A percentile compares a stretch with the other conserved stretches of the same genome.
These are phyloP conservation scores for Aramus guarauna DNA, from an alignment of 2,113 vertebrate species.

Conservation along the genomic window DNA sequence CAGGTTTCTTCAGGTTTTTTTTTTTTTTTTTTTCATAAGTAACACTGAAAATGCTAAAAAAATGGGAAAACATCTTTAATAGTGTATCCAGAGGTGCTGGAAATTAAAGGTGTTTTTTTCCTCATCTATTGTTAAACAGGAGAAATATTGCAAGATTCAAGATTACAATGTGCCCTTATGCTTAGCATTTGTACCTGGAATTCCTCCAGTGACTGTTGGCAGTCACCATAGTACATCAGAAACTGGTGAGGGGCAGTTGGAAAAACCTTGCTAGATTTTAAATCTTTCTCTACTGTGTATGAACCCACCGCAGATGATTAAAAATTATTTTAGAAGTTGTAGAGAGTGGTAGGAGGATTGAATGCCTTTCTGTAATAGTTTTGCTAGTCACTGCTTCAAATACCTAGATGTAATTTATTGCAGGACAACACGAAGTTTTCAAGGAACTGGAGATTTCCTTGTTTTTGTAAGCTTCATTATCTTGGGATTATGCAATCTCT, in stretches of 20 bases:
- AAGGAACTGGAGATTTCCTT: not conserved
- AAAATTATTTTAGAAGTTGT: not conserved
- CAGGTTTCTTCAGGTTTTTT: not conserved
- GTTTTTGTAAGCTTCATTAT: not conserved
- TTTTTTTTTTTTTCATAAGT: not conserved
- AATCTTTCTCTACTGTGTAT: not conserved
- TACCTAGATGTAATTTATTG: not conserved
- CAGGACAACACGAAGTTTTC: not conserved
- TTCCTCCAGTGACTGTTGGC: not conserved
- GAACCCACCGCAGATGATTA: not conserved
- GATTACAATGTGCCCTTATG: not conserved
- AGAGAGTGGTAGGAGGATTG: not conserved
- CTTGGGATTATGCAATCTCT: not conserved
- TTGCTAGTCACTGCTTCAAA: rapidly evolving
- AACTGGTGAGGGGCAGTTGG: not conserved
- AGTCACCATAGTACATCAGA: not conserved
- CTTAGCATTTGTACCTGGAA: not conserved
- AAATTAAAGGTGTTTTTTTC: not conserved
- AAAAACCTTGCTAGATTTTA: not conserved
- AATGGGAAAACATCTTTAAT: not conserved
- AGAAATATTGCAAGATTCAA: not conserved
- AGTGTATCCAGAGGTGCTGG: not conserved
- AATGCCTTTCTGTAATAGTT: not conserved
- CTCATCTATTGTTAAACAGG: not conserved
- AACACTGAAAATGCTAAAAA: not conserved